Percentiles rank a stretch among this genome's conserved stretches.
These are phyloP conservation scores for western clawed frog (Xenopus tropicalis) DNA, from an alignment of 2,113 vertebrate genomes.

Conservation along the genomic window UCB_Xtro_10.0 CM004448.2:136896001-136896500, in stretches of 20 bases:
- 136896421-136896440: not conserved
- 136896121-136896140: slow-evolving; percentile 13
- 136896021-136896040: too few relatives aligned
- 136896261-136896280: not conserved
- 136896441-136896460: not conserved
- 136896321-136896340: not conserved
- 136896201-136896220: not conserved
- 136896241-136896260: slow-evolving; percentile 1
- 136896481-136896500: too few relatives aligned
- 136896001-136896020: too few relatives aligned
- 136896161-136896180: slow-evolving; percentile 21
- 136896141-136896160: slow-evolving; percentile 15
- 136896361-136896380: not conserved
- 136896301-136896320: slow-evolving; percentile 2
- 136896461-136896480: too few relatives aligned
- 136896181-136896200: slow-evolving; percentile 12
- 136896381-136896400: not conserved
- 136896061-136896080: not conserved
- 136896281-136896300: not conserved
- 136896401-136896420: not conserved
- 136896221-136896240: not conserved
- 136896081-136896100: not conserved
- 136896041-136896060: too few relatives aligned
- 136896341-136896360: not conserved
- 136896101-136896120: not conserved